A percentile compares a stretch with the other conserved stretches of the same genome.
Evolutionary conservation across 2,888 invertebrate species (phyloP).

Genomic region (Lithodes maja): DNA sequence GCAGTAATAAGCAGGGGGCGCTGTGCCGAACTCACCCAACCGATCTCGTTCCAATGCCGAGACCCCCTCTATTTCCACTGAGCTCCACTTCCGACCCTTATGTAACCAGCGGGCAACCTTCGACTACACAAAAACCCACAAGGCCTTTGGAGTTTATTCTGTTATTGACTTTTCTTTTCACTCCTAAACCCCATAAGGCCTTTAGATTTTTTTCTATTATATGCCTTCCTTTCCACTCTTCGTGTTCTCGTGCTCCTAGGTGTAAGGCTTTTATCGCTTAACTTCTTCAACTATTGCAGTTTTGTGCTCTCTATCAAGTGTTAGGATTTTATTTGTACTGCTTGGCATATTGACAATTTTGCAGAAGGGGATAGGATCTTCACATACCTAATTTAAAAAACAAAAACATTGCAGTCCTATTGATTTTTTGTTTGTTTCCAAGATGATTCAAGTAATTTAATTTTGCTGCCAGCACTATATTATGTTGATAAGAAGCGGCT

Average conservation of each 20-base stretch:
- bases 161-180: slow-evolving; percentile 20
- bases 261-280: background rate
- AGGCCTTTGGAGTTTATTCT: slow-evolving; percentile 2
- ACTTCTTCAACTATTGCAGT: slow-evolving; percentile 25
- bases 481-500: slow-evolving; percentile 32
- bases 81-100: slow-evolving; percentile 18
- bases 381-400: no score
- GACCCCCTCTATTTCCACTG: slow-evolving; percentile 12
- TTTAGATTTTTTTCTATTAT: slow-evolving; percentile 24
- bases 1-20: slow-evolving; percentile 20
- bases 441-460: background rate
- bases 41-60: background rate
- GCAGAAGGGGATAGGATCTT: no score
- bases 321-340: background rate
- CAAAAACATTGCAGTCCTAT: no score
- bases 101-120: background rate
- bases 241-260: background rate
- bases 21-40: slow-evolving; percentile 39
- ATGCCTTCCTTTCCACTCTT: background rate
- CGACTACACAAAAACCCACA: no score
- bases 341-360: no score
- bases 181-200: background rate
- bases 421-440: no score
- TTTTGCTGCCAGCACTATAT: slow-evolving; percentile 21
- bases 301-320: slow-evolving; percentile 30